Evolutionary conservation across 1,140 invertebrate genomes (phyloP).

Genomic region (Musca domestica): DNA sequence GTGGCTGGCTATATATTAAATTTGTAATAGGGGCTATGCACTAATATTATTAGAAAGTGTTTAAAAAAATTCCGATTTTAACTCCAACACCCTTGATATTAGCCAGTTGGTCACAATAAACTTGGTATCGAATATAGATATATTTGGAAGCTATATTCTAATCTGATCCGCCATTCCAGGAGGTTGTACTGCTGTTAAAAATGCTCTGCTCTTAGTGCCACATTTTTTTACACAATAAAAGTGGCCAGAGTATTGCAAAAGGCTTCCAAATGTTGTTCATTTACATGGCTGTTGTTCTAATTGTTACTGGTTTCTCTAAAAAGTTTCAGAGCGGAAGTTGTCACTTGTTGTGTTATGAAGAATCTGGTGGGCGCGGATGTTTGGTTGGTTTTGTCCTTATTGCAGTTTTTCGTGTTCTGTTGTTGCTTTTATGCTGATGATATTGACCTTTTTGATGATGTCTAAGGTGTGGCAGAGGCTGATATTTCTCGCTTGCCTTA

Average conservation of each 20-base stretch:
- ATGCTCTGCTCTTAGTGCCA: not conserved
- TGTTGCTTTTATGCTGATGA: slow-evolving; percentile 17
- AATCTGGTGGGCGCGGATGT: not conserved
- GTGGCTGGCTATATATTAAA: too few species aligned
- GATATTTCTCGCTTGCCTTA: not conserved
- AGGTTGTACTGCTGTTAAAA: not conserved
- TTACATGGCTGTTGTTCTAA: not conserved
- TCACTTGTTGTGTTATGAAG: not conserved
- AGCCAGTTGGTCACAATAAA: too few species aligned
- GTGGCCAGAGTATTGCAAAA: not conserved
- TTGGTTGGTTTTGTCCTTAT: slow-evolving; percentile 15
- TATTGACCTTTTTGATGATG: slow-evolving; percentile 24
- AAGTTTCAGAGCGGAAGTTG: not conserved
- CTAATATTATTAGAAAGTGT: too few species aligned
- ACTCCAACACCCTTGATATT: too few species aligned
- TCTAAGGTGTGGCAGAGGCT: slow-evolving; percentile 31
- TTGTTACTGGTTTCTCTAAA: not conserved
- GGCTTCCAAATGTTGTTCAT: not conserved
- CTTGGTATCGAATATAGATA: too few species aligned
- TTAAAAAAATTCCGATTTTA: too few species aligned
- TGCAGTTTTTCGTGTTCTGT: not conserved
- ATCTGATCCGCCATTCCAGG: too few species aligned
- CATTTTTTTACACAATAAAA: not conserved
- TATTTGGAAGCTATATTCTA: too few species aligned
- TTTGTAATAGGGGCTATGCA: too few species aligned